A percentile compares a stretch with the other conserved stretches of the same genome.
Conservation (phyloP, 2,113 vertebrate species). For the Thryonomys swinderianus region DNA sequence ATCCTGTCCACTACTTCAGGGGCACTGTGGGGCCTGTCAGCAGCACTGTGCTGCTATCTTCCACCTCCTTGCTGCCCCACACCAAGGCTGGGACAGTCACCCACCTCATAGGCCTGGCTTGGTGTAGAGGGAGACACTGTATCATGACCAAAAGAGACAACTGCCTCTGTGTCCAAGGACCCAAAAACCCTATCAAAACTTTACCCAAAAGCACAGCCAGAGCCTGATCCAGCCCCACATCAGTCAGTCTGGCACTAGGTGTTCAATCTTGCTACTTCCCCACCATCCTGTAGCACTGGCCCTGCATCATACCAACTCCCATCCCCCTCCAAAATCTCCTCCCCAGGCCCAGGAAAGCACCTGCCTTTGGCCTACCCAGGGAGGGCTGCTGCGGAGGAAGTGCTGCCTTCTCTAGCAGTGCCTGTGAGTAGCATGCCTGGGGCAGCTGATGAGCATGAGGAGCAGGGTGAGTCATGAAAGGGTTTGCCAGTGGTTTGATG, state of each 20-base stretch:
- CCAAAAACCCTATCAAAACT: not conserved
- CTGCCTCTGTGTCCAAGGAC: not conserved
- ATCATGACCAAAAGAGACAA: not conserved
- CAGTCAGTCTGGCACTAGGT: accelerated
- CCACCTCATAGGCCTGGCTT: not conserved
- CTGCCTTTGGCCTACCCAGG: not conserved
- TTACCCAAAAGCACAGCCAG: not conserved
- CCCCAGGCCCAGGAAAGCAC: not conserved
- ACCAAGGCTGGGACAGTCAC: not conserved
- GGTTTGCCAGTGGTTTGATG: not conserved
- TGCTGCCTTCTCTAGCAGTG: not conserved
- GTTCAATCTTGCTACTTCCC: not conserved
- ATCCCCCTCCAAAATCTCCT: too few species aligned
- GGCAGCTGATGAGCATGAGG: not conserved
- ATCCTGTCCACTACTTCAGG: not conserved
- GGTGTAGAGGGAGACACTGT: not conserved
- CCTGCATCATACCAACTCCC: not conserved
- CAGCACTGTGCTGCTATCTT: too few species aligned
- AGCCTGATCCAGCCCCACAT: not conserved
- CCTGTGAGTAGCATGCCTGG: not conserved
- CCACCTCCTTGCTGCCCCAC: not conserved
- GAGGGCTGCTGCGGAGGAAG: not conserved
- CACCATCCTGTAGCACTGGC: not conserved
- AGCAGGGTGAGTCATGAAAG: not conserved
- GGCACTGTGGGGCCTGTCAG: not conserved